Base-by-base conservation (phyloP, 2,888 invertebrate genomes). In the Rhingia rostrata region DNA sequence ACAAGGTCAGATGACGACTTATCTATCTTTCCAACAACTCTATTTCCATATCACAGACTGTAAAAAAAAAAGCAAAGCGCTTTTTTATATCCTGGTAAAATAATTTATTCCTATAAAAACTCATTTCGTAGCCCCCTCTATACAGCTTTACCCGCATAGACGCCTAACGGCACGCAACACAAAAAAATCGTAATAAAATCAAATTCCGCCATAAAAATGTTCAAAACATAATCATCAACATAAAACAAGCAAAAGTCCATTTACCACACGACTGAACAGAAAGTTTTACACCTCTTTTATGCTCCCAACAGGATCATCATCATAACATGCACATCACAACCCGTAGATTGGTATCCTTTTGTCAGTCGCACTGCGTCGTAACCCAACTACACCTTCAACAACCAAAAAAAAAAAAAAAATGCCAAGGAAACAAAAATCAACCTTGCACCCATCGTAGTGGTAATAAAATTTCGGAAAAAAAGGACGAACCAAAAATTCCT, bases 251-350 rank as follows among this genome's bases (percentile, higher is more conserved):
- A 78, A 73, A 83, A 83, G 72, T 67, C 82, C 78, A 83, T 83
- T 83, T 83, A 12, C 73, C 83, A 74, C 74, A 64, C 58, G 83
- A 84, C 74, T 70, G 69, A 84, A 33, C 79, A 64, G 51, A 22
- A 22, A 72, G 58, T 82, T 86, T 82, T 86, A 82, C 82, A 86
- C 86, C 82, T 75, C 73, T 79, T 67, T 85, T 83, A 80, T 80
- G 67, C 45, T 37, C 74, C 9, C 77, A 70, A 75, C 64, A 81
- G 70, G 72, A 85, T 80, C 75, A 85, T 70, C 69, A 43, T 43
- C 63, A 70, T 61, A 69, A 12, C 61, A 49, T 39, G 61, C 54
- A 56, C 39, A 64, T 39, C 63, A 47, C 70, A 56, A 60, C 53
- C 72, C 47, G 58, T 51, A 12, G 58, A 32, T 60, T 67, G 33